Evolutionary conservation across 2,888 invertebrate species (phyloP).

Genomic region (Pyrgus malvae): DNA sequence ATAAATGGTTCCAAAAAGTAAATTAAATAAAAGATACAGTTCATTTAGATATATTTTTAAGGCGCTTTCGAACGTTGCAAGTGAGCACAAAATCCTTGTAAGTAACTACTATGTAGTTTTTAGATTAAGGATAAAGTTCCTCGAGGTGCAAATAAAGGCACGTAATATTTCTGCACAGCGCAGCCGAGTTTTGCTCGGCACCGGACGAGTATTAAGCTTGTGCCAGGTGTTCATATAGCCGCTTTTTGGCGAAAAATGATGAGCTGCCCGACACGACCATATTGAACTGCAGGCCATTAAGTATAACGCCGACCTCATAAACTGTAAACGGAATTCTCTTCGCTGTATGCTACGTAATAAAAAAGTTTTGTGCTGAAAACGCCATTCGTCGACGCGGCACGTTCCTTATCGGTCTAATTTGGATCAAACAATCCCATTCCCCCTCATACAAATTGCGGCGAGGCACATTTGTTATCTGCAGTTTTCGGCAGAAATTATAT

Average conservation of each 20-base stretch:
- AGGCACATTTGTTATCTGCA: slow-evolving; percentile 74
- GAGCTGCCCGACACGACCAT: slow-evolving; percentile 44
- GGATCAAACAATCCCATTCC: slow-evolving; percentile 73
- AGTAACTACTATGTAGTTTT: no score
- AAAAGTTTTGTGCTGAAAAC: slow-evolving; percentile 55
- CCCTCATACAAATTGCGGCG: slow-evolving; percentile 66
- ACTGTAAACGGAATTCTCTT: slow-evolving; percentile 7
- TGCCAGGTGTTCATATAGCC: slow-evolving; percentile 41
- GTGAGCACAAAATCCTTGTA: no score
- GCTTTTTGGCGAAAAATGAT: slow-evolving; percentile 45
- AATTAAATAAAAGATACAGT: no score
- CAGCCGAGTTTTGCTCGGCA: no score
- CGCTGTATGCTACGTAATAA: slow-evolving; percentile 43
- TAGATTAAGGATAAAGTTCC: no score
- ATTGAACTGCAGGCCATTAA: slow-evolving; percentile 47
- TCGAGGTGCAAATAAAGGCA: no score
- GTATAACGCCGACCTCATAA: slow-evolving; percentile 12
- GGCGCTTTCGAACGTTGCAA: no score
- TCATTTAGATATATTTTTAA: no score
- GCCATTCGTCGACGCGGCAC: slow-evolving; percentile 56
- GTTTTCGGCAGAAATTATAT: slow-evolving; percentile 75
- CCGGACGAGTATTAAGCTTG: slow-evolving; percentile 46
- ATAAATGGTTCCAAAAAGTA: no score
- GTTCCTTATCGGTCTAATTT: slow-evolving; percentile 74
- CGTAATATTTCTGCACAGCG: slow-evolving; percentile 54